Base-by-base conservation (phyloP, 2,888 invertebrate species). In the Ceriagrion tenellum region DNA sequence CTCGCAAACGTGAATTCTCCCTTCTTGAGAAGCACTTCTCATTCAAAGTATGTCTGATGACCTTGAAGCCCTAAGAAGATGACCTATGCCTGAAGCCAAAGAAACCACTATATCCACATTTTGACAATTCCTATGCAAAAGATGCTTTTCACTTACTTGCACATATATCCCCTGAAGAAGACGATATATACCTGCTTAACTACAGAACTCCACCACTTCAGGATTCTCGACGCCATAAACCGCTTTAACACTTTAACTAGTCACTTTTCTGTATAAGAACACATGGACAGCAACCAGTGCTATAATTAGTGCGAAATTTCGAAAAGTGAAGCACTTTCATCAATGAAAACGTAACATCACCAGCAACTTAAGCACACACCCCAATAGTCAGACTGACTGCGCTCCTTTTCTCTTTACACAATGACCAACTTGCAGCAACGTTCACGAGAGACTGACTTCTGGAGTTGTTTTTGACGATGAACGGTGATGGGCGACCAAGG, bases 31-130 rank as follows among this genome's bases (percentile, higher is more conserved):
- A 81, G 81, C 35, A 81, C 81, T 35, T 81, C 81, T 35, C 81
- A 81, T 30, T 35, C 81, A 81, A 81, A 81, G 30, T 81, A 35
- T 81, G 30, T 35, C 81, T 81, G 81, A 81, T 81, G 81, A 81
- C 81, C 81, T 81, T n/a, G n/a, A n/a, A n/a, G n/a, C n/a, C n/a
- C n/a, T n/a, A n/a, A n/a, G n/a, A n/a, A n/a, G n/a, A n/a, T n/a
- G n/a, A n/a, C n/a, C n/a, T n/a, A n/a, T n/a, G n/a, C n/a, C n/a
- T n/a, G n/a, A n/a, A 59, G 13, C 10, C 13, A 20, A 59, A 59
- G 20, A 20, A 20, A 59, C 59, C 1, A 20, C 4, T 59, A 59
- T 59, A 59, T 16, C 16, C 4, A 16, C 59, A 20, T 59, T 59
- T 59, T 16, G 18, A 20, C 59, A 3, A 59, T 20, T 59, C 59